phyloP scores from a whole-genome alignment of 64 coral and sea anemone species.

The Cladopsammia gracilis region DNA sequence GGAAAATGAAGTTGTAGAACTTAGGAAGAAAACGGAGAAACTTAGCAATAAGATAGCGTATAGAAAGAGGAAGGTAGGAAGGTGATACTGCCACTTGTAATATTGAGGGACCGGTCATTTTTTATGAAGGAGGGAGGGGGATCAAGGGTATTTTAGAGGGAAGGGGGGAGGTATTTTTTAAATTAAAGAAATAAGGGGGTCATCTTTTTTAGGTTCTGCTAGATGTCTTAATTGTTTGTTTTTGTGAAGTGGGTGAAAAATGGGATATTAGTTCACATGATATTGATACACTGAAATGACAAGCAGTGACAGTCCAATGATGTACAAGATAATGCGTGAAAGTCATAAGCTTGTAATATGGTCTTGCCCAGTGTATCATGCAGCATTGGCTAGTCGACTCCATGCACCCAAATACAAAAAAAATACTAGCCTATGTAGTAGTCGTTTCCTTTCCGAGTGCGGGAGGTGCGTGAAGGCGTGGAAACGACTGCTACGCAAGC shows the following conservation, averaged over 20 bases:
- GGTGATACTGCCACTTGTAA: neutral
- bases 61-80: slow-evolving; percentile 42
- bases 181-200: too few species aligned
- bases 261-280: too few species aligned
- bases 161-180: too few species aligned
- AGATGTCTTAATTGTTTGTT: too few species aligned
- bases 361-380: slow-evolving; percentile 2
- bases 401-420: neutral
- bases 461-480: too few species aligned
- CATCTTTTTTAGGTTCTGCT: too few species aligned
- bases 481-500: too few species aligned
- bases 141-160: too few species aligned
- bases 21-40: slow-evolving; percentile 14
- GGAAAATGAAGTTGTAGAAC: slow-evolving; percentile 6
- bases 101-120: neutral
- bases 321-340: neutral
- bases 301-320: slow-evolving; percentile 2
- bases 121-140: too few species aligned
- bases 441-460: too few species aligned
- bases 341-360: neutral
- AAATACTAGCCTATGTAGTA: too few species aligned
- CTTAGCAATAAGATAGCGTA: slow-evolving; percentile 22
- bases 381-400: neutral
- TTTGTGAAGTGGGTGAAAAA: too few species aligned
- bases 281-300: neutral